Base-by-base conservation (phyloP, 2,888 invertebrate species). In the Microplitis deprimator region DNA sequence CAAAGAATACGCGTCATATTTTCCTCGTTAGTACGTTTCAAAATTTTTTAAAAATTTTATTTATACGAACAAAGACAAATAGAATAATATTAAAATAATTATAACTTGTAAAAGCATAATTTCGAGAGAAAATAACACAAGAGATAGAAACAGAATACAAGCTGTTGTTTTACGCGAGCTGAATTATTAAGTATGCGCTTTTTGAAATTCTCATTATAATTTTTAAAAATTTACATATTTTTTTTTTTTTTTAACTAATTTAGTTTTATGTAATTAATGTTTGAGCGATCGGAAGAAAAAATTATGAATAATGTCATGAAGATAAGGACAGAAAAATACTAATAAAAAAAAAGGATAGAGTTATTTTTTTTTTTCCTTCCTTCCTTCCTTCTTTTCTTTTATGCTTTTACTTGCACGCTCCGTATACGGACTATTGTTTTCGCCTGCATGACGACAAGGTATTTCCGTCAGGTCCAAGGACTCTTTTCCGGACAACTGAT, bases 381-480 rank as follows among this genome's bases (percentile, higher is more conserved):
- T 70, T 6, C 41, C 17, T 16, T 62, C 17, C 29, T 62, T 65
- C 7, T 40, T 60, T 60, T 61, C 60, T 60, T 20, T 60, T 72
- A 29, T 41, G 38, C 20, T 39, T 62, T 69, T 62, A n/a, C 20
- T 39, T 70, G 20, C 50, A 29, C 59, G 29, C 29, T 7, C 77
- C 17, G 79, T 80, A 80, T 80, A 83, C 81, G 82, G 82, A 81
- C 81, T 81, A 84, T 86, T 86, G 85, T 87, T 85, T 87, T 85
- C 84, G 79, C 74, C 81, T 81, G 83, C 83, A 84, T 82, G 83
- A 78, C 81, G 82, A 83, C 82, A 81, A 81, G 81, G 77, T 79
- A 79, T 81, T 82, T 83, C 83, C 80, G 80, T 76, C 77, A 77
- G 75, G 75, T 73, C 74, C 73, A 72, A 78, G 77, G 76, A 80